Base-by-base conservation (phyloP, 2,888 invertebrate genomes). In the Netelia inedita region DNA sequence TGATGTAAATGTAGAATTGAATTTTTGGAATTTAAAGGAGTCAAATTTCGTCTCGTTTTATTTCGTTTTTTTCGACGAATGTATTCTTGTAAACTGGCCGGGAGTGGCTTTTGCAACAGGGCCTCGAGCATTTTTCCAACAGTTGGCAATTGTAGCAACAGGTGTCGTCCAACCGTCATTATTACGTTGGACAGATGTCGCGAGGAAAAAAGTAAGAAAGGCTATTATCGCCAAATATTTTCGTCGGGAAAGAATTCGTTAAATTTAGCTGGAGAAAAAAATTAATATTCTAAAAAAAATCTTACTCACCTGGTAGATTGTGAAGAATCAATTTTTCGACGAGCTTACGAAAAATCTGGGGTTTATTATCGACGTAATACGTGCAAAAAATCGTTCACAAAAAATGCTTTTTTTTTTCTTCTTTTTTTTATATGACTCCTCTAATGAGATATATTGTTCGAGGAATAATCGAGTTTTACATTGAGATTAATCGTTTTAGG, bases 91-190 rank as follows among this genome's bases (percentile, higher is more conserved):
- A 46, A 46, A 46, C 35, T 8, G 14, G n/a, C n/a, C 46, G 6
- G 68, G 57, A 14, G 35, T 76, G 21, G 23, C 43, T 57, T 68
- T 68, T 43, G 59, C 61, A 43, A 81, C 14, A 46, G 46, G 2
- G 11, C 46, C 46, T 46, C 55, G 75, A 66, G 82, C 61, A 19
- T 81, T 55, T 72, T 59, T 68, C 71, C 6, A 35, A 35, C 35
- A 35, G 71, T 72, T 46, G 46, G 46, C 23, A 46, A 1, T 35
- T 85, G 84, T 85, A 86, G 90, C 90, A 90, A 90, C 90, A 90
- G 89, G 89, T 90, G 90, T 86, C 86, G 83, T 83, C 85, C 83
- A 87, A 86, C 87, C 82, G 89, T 76, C 81, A 71, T 82, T 83
- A 78, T 83, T 46, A 46, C 2, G 2, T 46, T 14, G 11, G 46